A percentile compares a stretch with the other conserved stretches of the same genome.
Evolutionary conservation across 2,888 invertebrate species (phyloP).

Genomic region (Drosophila heteroneura): DNA sequence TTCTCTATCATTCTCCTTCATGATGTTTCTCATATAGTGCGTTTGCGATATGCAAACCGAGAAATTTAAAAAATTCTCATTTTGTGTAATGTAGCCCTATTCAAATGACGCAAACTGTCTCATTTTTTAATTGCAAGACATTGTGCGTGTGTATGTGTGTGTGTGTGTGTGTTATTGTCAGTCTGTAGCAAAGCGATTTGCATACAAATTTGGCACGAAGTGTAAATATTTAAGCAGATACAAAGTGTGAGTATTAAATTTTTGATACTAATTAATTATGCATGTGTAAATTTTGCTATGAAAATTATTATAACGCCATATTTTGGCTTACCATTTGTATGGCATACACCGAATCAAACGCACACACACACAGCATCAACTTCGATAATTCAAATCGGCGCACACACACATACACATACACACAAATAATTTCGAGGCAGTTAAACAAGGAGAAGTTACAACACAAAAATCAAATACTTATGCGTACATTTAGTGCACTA

Average conservation of each 20-base stretch:
- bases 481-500: constrained; percentile 8
- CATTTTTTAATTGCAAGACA: constrained; percentile 76
- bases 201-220: constrained; percentile 84
- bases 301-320: constrained; percentile 80
- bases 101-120: constrained; percentile 43
- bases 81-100: constrained; percentile 9
- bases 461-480: constrained; percentile 45
- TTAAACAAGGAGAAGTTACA: constrained; percentile 42
- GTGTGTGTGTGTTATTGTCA: constrained; percentile 57
- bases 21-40: too few relatives aligned
- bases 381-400: constrained; percentile 67
- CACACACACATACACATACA: constrained; percentile 63
- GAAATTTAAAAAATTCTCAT: background rate
- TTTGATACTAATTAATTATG: constrained; percentile 85
- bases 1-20: background rate
- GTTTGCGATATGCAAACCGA: background rate
- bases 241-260: constrained; percentile 85
- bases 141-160: constrained; percentile 55
- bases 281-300: constrained; percentile 84
- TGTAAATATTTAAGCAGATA: constrained; percentile 84
- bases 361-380: constrained; percentile 20
- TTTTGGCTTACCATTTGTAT: constrained; percentile 63
- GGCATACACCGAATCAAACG: constrained; percentile 22
- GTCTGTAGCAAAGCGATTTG: constrained; percentile 83
- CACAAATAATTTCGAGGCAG: constrained; percentile 60